Percentiles rank a stretch among this genome's conserved stretches.
Conservation (phyloP, 2,797 vertebrate species). For the Balearica regulorum region DNA sequence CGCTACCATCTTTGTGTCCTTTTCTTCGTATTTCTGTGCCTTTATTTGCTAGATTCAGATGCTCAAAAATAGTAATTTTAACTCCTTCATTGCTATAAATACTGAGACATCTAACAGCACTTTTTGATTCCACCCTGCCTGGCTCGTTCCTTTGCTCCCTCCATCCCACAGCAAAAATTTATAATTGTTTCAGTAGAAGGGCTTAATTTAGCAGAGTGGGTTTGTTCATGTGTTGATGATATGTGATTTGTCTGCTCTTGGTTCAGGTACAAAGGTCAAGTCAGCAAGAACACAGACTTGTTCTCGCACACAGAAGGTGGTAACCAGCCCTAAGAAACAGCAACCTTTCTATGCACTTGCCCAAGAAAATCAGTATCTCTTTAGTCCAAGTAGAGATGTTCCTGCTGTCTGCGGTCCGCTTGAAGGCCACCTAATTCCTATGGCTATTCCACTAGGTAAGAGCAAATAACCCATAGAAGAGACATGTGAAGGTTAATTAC, state of each 20-base stretch:
- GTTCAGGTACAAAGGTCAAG: constrained; percentile 86
- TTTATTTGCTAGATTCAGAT: background rate
- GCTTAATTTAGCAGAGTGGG: background rate
- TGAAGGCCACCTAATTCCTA: constrained; percentile 77
- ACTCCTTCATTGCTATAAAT: background rate
- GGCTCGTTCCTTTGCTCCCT: background rate
- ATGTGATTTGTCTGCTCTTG: background rate
- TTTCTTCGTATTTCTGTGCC: background rate
- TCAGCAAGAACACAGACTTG: constrained; percentile 87
- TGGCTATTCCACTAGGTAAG: constrained; percentile 90
- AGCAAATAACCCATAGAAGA: background rate
- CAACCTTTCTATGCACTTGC: background rate
- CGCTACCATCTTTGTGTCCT: background rate
- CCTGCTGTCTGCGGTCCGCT: constrained; percentile 46
- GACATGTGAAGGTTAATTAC: rapidly evolving
- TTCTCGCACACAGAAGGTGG: background rate
- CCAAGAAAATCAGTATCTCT: constrained; percentile 65
- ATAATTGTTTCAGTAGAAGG: background rate
- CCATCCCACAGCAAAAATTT: background rate
- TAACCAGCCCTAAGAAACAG: constrained; percentile 5
- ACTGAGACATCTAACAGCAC: background rate
- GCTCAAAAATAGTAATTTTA: background rate
- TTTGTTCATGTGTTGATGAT: background rate
- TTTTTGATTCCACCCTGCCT: background rate
- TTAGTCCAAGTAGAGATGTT: constrained; percentile 71